These are phyloP conservation scores for Mesochorus sp. DNA, from an alignment of 2,888 invertebrate genomes.

Conservation along the genomic window DNA sequence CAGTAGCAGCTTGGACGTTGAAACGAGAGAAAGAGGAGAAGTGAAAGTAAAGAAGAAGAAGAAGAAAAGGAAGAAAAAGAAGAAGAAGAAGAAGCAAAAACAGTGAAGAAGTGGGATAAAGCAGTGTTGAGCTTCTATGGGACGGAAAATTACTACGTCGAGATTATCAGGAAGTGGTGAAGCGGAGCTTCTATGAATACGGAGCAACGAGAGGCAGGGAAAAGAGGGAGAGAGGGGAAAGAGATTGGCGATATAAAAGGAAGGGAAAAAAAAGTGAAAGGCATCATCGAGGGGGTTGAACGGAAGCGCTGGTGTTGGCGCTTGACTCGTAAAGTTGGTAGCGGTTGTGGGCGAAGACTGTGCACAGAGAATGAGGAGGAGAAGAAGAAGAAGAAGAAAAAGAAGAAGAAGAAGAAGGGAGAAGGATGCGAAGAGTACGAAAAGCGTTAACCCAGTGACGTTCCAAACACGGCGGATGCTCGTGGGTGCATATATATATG, in stretches of 20 bases:
- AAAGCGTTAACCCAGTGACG: slow-evolving; percentile 77
- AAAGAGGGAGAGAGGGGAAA: slow-evolving; percentile 55
- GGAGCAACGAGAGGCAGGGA: slow-evolving; percentile 70
- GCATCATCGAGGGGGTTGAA: slow-evolving; percentile 9
- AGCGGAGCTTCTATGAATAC: slow-evolving; percentile 75
- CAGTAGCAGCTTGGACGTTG: slow-evolving; percentile 33
- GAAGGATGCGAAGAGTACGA: slow-evolving; percentile 59
- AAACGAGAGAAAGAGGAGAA: slow-evolving; percentile 63
- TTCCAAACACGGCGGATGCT: slow-evolving; percentile 34
- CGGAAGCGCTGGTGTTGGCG: slow-evolving; percentile 36
- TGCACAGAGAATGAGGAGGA: slow-evolving; percentile 51
- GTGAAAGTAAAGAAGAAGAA: slow-evolving; percentile 51
- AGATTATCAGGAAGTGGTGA: slow-evolving; percentile 77
- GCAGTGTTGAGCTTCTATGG: slow-evolving; percentile 39
- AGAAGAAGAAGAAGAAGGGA: neutral
- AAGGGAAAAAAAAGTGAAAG: slow-evolving; percentile 44
- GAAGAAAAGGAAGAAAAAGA: slow-evolving; percentile 63
- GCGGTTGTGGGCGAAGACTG: slow-evolving; percentile 23
- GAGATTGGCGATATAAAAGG: slow-evolving; percentile 44
- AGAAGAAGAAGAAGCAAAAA: slow-evolving; percentile 48
- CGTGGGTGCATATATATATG: slow-evolving; percentile 3
- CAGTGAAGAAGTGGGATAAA: too few species aligned
- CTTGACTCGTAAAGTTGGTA: slow-evolving; percentile 14
- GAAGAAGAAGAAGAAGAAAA: slow-evolving; percentile 24
- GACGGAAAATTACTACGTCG: slow-evolving; percentile 73